Evolutionary conservation across 2,888 invertebrate genomes (phyloP).

Genomic region (Ectropis crepuscularia): DNA sequence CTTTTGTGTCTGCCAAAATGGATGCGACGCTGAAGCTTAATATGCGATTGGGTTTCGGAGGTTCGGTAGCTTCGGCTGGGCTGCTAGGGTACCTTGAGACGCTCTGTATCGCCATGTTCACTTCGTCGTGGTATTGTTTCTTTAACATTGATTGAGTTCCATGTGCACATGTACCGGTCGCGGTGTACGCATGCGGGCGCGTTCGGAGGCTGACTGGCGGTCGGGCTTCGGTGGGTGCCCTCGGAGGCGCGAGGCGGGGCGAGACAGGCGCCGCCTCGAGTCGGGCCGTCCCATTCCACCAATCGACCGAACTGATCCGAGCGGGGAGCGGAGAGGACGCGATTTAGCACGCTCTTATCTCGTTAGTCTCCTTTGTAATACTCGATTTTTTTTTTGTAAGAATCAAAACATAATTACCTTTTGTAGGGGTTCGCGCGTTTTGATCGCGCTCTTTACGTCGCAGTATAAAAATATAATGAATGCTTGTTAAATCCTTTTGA

Average conservation of each 20-base stretch:
- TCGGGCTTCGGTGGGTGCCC: constrained; percentile 53
- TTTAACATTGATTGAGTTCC: constrained; percentile 87
- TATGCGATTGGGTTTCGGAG: constrained; percentile 87
- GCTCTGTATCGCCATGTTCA: constrained; percentile 89
- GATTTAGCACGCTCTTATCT: constrained; percentile 85
- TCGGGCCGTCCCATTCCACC: constrained; percentile 70
- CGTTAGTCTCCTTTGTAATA: constrained; percentile 85
- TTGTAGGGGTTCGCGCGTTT: constrained; percentile 84
- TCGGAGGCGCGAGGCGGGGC: constrained; percentile 53
- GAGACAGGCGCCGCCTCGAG: constrained; percentile 46
- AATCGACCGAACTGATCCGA: constrained; percentile 82
- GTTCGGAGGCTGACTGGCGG: constrained; percentile 80
- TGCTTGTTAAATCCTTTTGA: constrained; percentile 85
- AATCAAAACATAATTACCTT: constrained; percentile 85
- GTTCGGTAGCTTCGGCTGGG: constrained; percentile 86
- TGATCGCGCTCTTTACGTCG: constrained; percentile 82
- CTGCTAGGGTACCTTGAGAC: constrained; percentile 87
- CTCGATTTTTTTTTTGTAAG: constrained; percentile 82
- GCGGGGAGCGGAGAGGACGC: constrained; percentile 75
- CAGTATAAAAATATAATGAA: constrained; percentile 85
- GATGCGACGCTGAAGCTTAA: constrained; percentile 94
- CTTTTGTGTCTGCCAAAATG: constrained; percentile 92
- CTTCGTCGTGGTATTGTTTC: constrained; percentile 84
- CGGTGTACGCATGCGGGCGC: constrained; percentile 83
- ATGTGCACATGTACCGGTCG: constrained; percentile 77